These are phyloP conservation scores for Chironomus tentans DNA, from an alignment of 2,888 invertebrate genomes.

Conservation along the genomic window DNA sequence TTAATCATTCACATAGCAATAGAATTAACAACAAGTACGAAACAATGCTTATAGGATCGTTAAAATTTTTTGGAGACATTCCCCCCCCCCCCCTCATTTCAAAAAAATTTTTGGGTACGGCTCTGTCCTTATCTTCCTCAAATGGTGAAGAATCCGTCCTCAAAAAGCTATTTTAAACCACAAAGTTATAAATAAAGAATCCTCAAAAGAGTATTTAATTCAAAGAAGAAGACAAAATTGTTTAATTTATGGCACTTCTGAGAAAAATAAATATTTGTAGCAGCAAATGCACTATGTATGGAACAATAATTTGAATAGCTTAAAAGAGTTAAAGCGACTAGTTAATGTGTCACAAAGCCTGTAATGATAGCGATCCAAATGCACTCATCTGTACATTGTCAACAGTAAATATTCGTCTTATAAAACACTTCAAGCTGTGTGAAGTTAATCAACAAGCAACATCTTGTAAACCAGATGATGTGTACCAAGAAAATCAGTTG, in stretches of 20 bases:
- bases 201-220: too few relatives aligned
- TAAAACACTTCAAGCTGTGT: neutral
- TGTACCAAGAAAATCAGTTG: neutral
- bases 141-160: too few relatives aligned
- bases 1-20: too few relatives aligned
- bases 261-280: neutral
- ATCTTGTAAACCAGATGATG: neutral
- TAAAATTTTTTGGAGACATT: too few relatives aligned
- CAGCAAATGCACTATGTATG: neutral
- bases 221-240: neutral
- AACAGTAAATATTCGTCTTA: neutral
- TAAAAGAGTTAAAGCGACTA: neutral
- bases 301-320: neutral
- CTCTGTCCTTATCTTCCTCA: too few relatives aligned
- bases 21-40: too few relatives aligned
- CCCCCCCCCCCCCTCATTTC: too few relatives aligned
- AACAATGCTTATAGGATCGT: too few relatives aligned
- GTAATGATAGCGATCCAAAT: neutral
- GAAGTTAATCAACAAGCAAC: neutral
- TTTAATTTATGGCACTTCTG: neutral
- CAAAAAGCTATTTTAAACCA: too few relatives aligned
- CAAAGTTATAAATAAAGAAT: too few relatives aligned
- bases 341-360: neutral
- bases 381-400: neutral
- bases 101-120: too few relatives aligned